Evolutionary conservation across 2,113 vertebrate species (phyloP), one percentile per base, ranked within the genome.

Genomic region (Apteryx mantelli): DNA sequence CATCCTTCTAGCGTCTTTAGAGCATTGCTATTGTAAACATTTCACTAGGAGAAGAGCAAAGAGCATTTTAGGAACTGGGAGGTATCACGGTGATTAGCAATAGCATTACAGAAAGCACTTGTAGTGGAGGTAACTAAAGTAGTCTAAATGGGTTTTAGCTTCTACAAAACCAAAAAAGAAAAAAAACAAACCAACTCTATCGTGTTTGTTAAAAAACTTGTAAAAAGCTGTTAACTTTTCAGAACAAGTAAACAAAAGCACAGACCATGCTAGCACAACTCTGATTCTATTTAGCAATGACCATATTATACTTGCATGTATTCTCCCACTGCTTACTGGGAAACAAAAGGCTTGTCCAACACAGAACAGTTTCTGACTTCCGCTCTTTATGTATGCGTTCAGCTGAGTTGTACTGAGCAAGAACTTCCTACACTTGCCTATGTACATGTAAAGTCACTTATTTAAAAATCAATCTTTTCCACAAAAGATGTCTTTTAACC

Each of bases 181-280:
- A 64, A 13, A 63, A 2, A 3, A 10, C 4, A 32, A 60, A 32
- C 7, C 40, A 82, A 18, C 14, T 56, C 0, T 0, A 56, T 28
- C 2, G 16, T 1, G 4, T 65, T 48, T 83, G 20, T 42, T 26
- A 78, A 40, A 32, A 85, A 85, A 83, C 11, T 14, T 77, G 1
- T 34, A 75, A 89, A 38, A 14, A 93, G 32, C 60, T 79, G 22
- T n/a, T 68, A 80, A 48, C 26, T n/a, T 64, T 34, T 9, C 11
- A 1, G 24, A 44, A 86, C 20, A 82, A 46, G 26, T 22, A 56
- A 77, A 50, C n/a, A 81, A 89, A 50, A 3, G 21, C n/a, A 55
- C 21, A 85, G 60, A 32, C 26, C n/a, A 38, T 22, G 34, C 8
- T 4, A 30, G 18, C 30, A 53, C 38, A 52, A 48, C 53, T 60